Percentiles rank a stretch among this genome's conserved stretches.
Evolutionary conservation across 2,888 invertebrate species (phyloP).

Genomic region (Heteromurus nitidus): DNA sequence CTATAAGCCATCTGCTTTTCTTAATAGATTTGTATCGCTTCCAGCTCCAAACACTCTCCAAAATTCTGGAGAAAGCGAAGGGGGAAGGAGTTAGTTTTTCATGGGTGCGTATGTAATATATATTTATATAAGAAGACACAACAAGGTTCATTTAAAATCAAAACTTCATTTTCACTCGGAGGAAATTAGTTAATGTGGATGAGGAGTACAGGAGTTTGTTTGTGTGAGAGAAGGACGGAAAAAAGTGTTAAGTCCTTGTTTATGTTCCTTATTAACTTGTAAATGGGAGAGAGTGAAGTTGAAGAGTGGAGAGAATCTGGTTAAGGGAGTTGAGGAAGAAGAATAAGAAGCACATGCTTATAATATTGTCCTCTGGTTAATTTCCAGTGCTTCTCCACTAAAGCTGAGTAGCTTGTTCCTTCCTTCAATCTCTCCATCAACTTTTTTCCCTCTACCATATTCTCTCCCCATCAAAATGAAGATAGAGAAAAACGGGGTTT

Average conservation of each 20-base stretch:
- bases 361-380: constrained; percentile 28
- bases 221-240: background rate
- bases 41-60: background rate
- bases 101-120: background rate
- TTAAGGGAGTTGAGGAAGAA: background rate
- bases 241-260: constrained; percentile 33
- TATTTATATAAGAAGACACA: background rate
- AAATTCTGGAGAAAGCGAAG: no score
- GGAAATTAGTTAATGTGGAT: constrained; percentile 45
- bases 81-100: background rate
- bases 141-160: constrained; percentile 12
- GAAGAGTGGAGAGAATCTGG: background rate
- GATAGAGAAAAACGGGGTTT: background rate
- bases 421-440: background rate
- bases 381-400: constrained; percentile 5
- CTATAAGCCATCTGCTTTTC: no score
- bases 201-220: constrained; percentile 22
- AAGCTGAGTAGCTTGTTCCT: no score
- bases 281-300: constrained; percentile 15
- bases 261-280: constrained; percentile 36
- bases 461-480: background rate
- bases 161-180: constrained; percentile 4
- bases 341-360: no score
- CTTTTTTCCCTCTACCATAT: background rate
- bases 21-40: no score